Evolutionary conservation across 2,797 vertebrate species (phyloP).

Genomic region (Sphenopsis melanotis): DNA sequence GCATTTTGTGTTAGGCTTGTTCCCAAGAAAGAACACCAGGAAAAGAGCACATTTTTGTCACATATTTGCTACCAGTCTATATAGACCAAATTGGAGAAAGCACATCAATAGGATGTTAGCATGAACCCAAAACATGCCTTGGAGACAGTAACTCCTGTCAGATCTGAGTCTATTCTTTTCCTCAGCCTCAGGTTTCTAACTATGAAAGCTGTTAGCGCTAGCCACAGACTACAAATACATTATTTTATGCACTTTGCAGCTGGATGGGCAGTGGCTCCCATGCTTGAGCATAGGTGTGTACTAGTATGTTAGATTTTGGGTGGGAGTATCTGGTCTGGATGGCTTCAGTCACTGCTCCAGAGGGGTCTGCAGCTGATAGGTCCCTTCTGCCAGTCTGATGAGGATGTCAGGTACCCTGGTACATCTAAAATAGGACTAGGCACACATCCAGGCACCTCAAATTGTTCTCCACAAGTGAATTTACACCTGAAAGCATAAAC

Average conservation of each 20-base stretch:
- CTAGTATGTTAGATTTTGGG: not conserved
- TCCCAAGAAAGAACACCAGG: not conserved
- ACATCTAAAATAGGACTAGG: not conserved
- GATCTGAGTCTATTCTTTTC: not conserved
- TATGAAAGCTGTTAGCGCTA: not conserved
- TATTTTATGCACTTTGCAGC: not conserved
- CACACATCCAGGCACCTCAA: not conserved
- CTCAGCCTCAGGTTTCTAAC: not conserved
- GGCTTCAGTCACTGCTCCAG: not conserved
- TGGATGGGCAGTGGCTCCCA: not conserved
- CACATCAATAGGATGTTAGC: not conserved
- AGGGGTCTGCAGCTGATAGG: not conserved
- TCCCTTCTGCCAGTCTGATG: not conserved
- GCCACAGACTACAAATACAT: not conserved
- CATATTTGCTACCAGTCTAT: not conserved
- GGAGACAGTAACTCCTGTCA: not conserved
- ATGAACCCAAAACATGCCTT: not conserved
- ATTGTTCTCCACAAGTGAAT: not conserved
- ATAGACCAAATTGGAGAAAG: not conserved
- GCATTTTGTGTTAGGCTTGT: not conserved
- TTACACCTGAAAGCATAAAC: not conserved
- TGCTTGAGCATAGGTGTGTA: not conserved
- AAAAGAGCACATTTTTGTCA: not conserved
- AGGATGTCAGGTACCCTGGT: not conserved
- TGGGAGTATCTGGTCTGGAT: not conserved